These are phyloP conservation scores for Trachymyrmex septentrionalis DNA, from an alignment of 1,140 invertebrate species.

Conservation along the genomic window DNA sequence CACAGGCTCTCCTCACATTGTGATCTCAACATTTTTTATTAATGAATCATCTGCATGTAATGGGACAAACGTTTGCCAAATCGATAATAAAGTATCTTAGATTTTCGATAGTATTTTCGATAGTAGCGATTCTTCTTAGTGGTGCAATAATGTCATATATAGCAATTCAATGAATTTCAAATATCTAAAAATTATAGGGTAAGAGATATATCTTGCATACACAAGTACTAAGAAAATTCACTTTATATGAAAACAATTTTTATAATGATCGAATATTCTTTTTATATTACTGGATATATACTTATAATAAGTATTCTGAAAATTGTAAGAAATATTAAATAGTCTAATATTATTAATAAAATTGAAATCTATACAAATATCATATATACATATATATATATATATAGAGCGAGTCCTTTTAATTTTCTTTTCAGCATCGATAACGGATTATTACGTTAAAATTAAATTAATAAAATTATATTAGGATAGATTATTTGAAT, in stretches of 20 bases:
- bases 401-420: not conserved
- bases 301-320: not conserved
- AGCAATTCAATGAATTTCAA: not conserved
- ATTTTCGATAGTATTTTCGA: conserved; percentile 37
- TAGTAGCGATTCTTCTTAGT: not conserved
- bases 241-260: not conserved
- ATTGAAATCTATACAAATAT: not conserved
- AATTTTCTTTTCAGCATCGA: not conserved
- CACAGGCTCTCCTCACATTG: not conserved
- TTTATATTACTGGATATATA: not conserved
- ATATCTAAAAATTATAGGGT: not conserved
- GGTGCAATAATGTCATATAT: not conserved
- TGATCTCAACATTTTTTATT: conserved; percentile 49
- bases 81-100: conserved; percentile 58
- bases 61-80: conserved; percentile 41
- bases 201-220: no score
- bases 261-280: not conserved
- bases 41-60: conserved; percentile 38
- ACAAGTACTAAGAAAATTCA: not conserved
- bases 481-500: not conserved
- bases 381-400: no score
- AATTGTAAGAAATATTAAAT: not conserved
- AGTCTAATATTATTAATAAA: not conserved
- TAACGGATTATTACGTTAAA: not conserved
- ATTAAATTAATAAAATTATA: no score